phyloP scores from a whole-genome alignment of 2,888 invertebrate genomes.

The Calephelis perditalis region DNA sequence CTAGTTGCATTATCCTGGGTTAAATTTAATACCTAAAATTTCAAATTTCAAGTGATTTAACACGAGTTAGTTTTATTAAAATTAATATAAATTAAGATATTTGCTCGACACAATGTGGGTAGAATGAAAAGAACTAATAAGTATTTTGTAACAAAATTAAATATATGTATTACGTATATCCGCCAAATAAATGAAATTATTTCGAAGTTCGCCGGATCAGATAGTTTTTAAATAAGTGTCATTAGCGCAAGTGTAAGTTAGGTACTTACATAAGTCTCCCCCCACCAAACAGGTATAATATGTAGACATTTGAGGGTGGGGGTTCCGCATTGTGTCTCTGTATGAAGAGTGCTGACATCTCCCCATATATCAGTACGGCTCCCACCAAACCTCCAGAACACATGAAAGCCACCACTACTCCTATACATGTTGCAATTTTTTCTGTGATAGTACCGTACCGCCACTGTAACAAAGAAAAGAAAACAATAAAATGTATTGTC shows the following conservation, averaged over 20 bases:
- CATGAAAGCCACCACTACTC: constrained; percentile 41
- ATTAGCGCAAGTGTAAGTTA: background rate
- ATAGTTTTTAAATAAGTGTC: too few species aligned
- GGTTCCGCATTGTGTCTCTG: constrained; percentile 57
- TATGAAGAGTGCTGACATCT: constrained; percentile 79
- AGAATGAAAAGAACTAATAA: too few species aligned
- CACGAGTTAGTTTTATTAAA: too few species aligned
- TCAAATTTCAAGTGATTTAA: too few species aligned
- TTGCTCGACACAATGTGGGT: too few species aligned
- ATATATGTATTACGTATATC: too few species aligned
- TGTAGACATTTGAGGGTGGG: constrained; percentile 53
- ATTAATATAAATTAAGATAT: too few species aligned
- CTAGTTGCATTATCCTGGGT: too few species aligned
- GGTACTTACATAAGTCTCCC: constrained; percentile 69
- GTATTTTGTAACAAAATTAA: too few species aligned
- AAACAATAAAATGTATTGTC: background rate
- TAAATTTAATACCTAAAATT: too few species aligned
- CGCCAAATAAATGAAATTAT: too few species aligned
- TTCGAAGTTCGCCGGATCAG: too few species aligned
- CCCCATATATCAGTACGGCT: constrained; percentile 80
- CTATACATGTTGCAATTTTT: constrained; percentile 39
- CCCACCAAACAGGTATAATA: constrained; percentile 71
- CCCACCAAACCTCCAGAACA: constrained; percentile 62
- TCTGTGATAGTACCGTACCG: constrained; percentile 57
- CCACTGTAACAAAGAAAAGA: constrained; percentile 51